Base-by-base conservation (phyloP, 2,888 invertebrate genomes). In the Dichetophora obliterata region DNA sequence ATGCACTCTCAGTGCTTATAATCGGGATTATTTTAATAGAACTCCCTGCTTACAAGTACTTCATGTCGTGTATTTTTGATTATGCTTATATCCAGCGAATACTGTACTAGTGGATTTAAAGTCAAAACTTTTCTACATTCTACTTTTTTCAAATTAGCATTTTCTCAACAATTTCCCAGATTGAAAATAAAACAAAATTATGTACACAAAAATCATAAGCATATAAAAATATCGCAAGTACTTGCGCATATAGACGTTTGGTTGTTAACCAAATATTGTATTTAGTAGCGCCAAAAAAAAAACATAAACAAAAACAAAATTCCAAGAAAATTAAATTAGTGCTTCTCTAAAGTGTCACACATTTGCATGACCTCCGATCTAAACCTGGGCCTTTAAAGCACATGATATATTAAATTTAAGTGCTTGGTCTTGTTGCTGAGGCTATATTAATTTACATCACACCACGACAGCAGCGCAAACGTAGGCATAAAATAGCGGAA, bases 361-460 rank as follows among this genome's bases (percentile, higher is more conserved):
- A 59, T 24, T 24, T 16, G 9, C 19, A 54, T 22, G 59, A 27
- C 19, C n/a, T n/a, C 19, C 16, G 27, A 27, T 14, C 11, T 14
- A 11, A 43, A 43, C 11, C 5, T 14, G 27, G 59, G 14, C 14
- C 11, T 19, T 54, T 19, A 6, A 54, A 54, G 5, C 27, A 59
- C 14, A 59, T 59, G 27, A 59, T 59, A 59, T 59, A 27, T 59
- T 59, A 27, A 59, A 59, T 59, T 59, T 59, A 59, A 59, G 27
- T 27, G 27, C 27, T 11, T 24, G 27, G 24, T 27, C 24, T 59
- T 43, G 43, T 14, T 59, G 16, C 59, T 11, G 27, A 59, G 27
- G 59, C 59, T 24, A 27, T 27, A 27, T 59, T 59, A 24, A 59
- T 59, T 59, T 14, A 27, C 27, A 27, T 5, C 27, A 27, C 59